A percentile compares a stretch with the other conserved stretches of the same genome.
Evolutionary conservation across 2,797 vertebrate genomes (phyloP).

Genomic region (Pitangus sulphuratus): DNA sequence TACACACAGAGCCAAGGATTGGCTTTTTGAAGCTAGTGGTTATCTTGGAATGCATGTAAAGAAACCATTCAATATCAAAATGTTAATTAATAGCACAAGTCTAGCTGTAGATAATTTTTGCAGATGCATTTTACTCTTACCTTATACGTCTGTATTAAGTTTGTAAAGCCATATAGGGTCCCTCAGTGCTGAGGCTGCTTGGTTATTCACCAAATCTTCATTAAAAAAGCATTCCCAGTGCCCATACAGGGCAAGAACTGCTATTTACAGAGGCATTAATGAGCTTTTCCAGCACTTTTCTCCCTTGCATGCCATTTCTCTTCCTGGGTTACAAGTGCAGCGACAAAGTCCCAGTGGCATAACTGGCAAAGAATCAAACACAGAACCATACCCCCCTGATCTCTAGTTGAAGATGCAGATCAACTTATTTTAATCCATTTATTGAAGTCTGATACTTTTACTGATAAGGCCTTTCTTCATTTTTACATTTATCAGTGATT

Average conservation of each 20-base stretch:
- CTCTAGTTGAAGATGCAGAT: neutral
- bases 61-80: neutral
- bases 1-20: neutral
- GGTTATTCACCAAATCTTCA: neutral
- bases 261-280: conserved; percentile 4
- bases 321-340: conserved; percentile 29
- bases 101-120: neutral
- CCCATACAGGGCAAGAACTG: neutral
- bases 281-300: neutral
- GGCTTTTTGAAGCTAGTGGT: neutral
- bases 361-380: neutral
- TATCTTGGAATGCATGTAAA: neutral
- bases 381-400: neutral
- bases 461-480: neutral
- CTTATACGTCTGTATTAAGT: neutral
- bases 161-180: neutral
- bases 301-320: conserved; percentile 4
- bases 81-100: neutral
- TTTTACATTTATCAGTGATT: neutral
- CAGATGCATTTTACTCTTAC: neutral
- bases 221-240: neutral
- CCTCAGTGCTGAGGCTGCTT: neutral
- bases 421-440: neutral
- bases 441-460: neutral
- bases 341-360: neutral